phyloP scores from a whole-genome alignment of 1,140 invertebrate species.

The Bombus consobrinus region DNA sequence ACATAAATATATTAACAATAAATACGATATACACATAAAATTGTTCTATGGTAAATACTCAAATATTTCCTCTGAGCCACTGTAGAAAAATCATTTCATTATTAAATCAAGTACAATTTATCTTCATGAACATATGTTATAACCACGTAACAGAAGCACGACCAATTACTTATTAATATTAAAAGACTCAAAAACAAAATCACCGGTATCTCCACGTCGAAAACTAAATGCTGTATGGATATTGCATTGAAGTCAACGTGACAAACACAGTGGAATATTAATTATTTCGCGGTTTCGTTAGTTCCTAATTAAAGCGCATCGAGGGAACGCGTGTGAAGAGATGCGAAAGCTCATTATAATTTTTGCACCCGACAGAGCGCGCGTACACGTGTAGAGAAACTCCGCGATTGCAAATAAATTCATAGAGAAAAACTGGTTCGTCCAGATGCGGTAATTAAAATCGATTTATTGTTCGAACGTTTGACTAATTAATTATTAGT shows the following conservation, averaged over 20 bases:
- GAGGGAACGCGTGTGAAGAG: background rate
- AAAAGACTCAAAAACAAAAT: background rate
- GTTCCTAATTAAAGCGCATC: slow-evolving; percentile 16
- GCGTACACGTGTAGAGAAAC: background rate
- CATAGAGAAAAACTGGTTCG: background rate
- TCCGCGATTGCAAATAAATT: background rate
- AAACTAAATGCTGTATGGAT: background rate
- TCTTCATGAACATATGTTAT: too few species aligned
- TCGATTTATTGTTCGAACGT: background rate
- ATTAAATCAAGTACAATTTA: background rate
- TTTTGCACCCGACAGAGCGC: background rate
- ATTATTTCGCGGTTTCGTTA: slow-evolving; percentile 6
- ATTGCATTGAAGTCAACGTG: background rate
- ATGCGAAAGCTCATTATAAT: slow-evolving; percentile 16
- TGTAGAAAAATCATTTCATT: background rate
- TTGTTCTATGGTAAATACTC: too few species aligned
- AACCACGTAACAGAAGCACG: too few species aligned
- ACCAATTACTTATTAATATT: background rate
- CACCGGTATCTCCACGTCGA: too few species aligned
- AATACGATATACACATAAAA: too few species aligned
- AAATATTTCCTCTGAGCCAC: too few species aligned
- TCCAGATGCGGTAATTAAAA: background rate
- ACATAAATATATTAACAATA: too few species aligned
- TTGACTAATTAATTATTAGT: slow-evolving; percentile 21
- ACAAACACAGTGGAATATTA: background rate